Percentiles rank a stretch among this genome's conserved stretches.
Evolutionary conservation across 2,113 vertebrate species (phyloP).

Genomic region (Malurus elegans): DNA sequence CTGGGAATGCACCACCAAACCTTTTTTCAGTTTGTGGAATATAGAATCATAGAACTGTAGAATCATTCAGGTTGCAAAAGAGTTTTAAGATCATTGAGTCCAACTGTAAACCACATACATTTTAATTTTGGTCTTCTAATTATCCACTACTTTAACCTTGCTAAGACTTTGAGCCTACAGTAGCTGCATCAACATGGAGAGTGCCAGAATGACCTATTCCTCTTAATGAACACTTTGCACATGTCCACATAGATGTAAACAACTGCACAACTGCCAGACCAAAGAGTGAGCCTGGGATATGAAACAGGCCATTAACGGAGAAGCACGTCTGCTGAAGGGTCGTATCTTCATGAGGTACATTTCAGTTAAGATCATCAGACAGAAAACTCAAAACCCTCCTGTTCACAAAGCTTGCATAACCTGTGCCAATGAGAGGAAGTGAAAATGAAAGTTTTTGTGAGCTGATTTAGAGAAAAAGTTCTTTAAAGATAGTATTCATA

Average conservation of each 20-base stretch:
- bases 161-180: background rate
- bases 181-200: accelerated
- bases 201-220: background rate
- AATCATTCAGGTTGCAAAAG: background rate
- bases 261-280: background rate
- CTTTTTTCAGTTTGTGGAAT: background rate
- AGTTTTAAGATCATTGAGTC: background rate
- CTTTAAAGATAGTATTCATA: background rate
- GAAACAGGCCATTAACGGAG: background rate
- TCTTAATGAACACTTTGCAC: background rate
- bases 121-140: background rate
- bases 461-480: background rate
- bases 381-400: background rate
- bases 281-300: background rate
- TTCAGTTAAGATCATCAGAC: background rate
- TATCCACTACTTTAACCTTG: background rate
- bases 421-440: background rate
- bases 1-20: background rate
- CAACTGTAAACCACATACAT: background rate
- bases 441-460: background rate
- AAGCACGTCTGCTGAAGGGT: background rate
- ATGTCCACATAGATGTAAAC: background rate
- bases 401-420: background rate
- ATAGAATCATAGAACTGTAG: background rate
- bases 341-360: background rate